phyloP scores from a whole-genome alignment of 2,113 vertebrate species.

The Cynoglossus semilaevis region DNA sequence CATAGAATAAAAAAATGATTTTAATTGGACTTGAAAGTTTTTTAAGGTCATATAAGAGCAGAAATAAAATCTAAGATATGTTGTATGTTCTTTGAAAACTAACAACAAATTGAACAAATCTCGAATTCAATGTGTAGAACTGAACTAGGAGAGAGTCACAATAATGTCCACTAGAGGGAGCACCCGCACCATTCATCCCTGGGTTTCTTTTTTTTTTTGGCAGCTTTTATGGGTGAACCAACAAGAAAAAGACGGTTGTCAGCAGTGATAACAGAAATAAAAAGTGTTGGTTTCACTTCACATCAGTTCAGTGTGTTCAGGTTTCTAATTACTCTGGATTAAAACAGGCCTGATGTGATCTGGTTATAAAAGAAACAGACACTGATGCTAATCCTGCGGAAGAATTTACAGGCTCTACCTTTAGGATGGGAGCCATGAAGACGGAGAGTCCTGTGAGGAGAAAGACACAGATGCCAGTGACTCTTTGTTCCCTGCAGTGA shows the following conservation, averaged over 20 bases:
- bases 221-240: conserved; percentile 24
- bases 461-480: conserved; percentile 91
- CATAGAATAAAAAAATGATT: too few relatives aligned
- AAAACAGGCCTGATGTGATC: conserved; percentile 21
- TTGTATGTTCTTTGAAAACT: too few relatives aligned
- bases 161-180: conserved; percentile 55
- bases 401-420: conserved; percentile 78
- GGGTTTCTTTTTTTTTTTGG: conserved; percentile 1
- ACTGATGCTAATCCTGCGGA: conserved; percentile 50
- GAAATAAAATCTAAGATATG: too few relatives aligned
- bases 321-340: conserved; percentile 50
- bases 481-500: conserved; percentile 88
- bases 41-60: too few relatives aligned
- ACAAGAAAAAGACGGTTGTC: too few relatives aligned
- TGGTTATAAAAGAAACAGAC: conserved; percentile 51
- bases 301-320: conserved; percentile 44
- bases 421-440: conserved; percentile 97
- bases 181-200: neutral
- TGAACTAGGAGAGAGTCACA: neutral
- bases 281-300: conserved; percentile 53
- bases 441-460: conserved; percentile 93
- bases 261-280: conserved; percentile 51
- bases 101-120: too few relatives aligned
- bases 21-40: too few relatives aligned
- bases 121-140: too few relatives aligned